Base-by-base conservation (phyloP, 2,797 vertebrate species). In the Cossypha heuglini region DNA sequence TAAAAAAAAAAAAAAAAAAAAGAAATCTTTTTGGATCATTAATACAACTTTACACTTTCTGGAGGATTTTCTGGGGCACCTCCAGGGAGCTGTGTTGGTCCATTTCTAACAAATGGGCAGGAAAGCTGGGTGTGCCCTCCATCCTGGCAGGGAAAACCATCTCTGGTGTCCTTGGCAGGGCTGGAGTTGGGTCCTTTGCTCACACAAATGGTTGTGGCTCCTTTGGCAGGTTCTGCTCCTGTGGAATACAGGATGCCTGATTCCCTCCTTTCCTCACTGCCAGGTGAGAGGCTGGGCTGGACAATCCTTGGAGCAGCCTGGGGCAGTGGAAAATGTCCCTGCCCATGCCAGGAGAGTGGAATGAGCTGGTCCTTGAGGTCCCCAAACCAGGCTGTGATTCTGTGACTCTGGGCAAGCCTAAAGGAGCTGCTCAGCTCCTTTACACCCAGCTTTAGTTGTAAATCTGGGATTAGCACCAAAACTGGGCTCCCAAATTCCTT, bases 161-260 rank as follows among this genome's bases (percentile, higher is more conserved):
- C 21, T 16, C 37, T 51, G 11, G 28, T 33, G 29, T 21, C 51
- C n/a, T 38, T 17, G 1, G 1, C 35, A 3, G 0, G 1, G 4
- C 45, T 89, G 75, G 13, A 45, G 5, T 21, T 35, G 8, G 46
- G 26, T 28, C 9, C 54, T 54, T 24, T 28, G 51, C 72, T 93
- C 37, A 1, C 42, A 16, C 13, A 4, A 4, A 6, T 1, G 2
- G 6, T 4, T 38, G 22, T 13, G 5, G 7, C 43, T 79, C 35
- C 59, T 31, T 5, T 21, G 31, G 59, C 31, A 26, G 24, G 5
- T 63, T 16, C 35, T 55, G 42, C 33, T 49, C 51, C 55, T 25
- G 0, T 9, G 54, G 38, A 61, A 7, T 5, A 11, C 29, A 42
- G 71, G 51, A 42, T 16, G 7, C 16, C 40, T 35, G 18, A 2